phyloP scores from a whole-genome alignment of 2,113 vertebrate genomes.

The Lethenteron camtschaticum region DNA sequence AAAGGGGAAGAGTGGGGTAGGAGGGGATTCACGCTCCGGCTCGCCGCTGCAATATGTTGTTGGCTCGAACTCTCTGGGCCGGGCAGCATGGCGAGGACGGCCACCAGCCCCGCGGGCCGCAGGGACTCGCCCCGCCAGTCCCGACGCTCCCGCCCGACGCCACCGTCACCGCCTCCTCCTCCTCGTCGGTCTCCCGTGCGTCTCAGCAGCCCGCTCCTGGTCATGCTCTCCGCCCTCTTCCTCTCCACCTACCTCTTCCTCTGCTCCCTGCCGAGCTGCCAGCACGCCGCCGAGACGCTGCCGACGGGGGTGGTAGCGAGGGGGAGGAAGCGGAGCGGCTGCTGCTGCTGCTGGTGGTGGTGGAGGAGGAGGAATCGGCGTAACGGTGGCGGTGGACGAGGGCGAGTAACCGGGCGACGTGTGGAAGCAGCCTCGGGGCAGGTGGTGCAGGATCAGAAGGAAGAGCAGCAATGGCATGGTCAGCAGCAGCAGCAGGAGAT shows the following conservation, averaged over 20 bases:
- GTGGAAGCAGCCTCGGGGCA: neutral
- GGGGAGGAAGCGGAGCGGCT: neutral
- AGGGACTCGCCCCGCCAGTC: neutral
- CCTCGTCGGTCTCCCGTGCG: neutral
- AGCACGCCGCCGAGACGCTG: too few species aligned
- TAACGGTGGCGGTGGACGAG: neutral
- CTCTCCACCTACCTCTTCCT: slow-evolving; percentile 3
- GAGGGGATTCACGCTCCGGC: neutral
- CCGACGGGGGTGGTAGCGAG: too few species aligned
- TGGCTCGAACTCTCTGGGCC: neutral
- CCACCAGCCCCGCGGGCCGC: neutral
- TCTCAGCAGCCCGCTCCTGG: neutral
- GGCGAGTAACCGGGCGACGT: neutral
- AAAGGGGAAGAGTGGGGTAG: neutral
- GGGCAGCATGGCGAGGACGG: neutral
- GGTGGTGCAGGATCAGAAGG: too few species aligned
- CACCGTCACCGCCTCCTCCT: neutral
- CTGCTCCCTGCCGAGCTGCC: neutral
- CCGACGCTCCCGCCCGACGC: neutral
- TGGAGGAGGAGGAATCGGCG: neutral
- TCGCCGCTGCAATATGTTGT: neutral
- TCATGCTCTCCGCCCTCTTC: neutral
- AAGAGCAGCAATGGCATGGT: too few species aligned
- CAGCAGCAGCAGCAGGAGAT: too few species aligned
- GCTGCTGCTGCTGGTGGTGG: neutral